Evolutionary conservation across 2,888 invertebrate genomes (phyloP).

Genomic region (Dasypogon diadema): DNA sequence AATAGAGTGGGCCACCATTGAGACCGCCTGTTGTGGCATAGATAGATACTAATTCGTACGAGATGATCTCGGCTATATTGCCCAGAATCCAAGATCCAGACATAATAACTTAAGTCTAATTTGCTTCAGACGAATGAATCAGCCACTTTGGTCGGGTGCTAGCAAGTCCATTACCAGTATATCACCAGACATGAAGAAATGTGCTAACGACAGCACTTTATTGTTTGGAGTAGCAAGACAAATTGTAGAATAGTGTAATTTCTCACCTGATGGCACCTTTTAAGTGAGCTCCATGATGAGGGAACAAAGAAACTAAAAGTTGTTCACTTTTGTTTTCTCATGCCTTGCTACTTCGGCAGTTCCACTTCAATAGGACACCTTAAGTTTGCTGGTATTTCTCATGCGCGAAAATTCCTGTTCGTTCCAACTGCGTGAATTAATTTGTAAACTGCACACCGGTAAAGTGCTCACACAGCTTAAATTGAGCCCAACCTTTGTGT

Average conservation of each 20-base stretch:
- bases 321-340: no score
- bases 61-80: not conserved
- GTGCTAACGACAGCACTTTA: no score
- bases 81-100: not conserved
- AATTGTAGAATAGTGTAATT: not conserved
- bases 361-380: no score
- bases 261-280: not conserved
- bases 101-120: constrained; percentile 29
- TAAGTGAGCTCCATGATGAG: no score
- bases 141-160: no score
- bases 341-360: no score
- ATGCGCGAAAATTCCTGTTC: not conserved
- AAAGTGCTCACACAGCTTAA: constrained; percentile 7
- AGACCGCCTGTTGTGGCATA: constrained; percentile 10
- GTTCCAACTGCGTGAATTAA: constrained; percentile 19
- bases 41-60: not conserved
- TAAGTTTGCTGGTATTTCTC: no score
- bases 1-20: not conserved
- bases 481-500: not conserved
- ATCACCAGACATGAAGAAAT: no score
- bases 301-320: no score
- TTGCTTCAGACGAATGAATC: constrained; percentile 19
- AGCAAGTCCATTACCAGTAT: no score
- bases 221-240: no score
- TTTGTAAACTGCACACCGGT: not conserved